Percentiles rank a stretch among this genome's conserved stretches.
Evolutionary conservation across 1,140 invertebrate genomes (phyloP).

Genomic region (Drosophila ohnishii): DNA sequence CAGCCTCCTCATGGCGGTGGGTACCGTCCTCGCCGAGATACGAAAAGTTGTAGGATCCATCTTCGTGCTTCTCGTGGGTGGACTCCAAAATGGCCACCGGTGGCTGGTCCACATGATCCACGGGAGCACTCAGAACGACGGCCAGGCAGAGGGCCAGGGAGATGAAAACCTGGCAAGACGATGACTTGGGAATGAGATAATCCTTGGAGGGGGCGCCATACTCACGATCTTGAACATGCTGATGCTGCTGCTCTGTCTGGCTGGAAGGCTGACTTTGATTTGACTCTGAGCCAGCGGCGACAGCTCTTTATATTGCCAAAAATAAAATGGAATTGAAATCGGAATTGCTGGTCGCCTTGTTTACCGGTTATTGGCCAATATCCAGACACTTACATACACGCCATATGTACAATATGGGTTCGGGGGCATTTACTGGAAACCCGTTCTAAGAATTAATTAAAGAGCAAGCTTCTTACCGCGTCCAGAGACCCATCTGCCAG

Average conservation of each 20-base stretch:
- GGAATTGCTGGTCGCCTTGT: slow-evolving; percentile 46
- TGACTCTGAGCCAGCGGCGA: slow-evolving; percentile 41
- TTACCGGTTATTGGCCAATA: slow-evolving; percentile 68
- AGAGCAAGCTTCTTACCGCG: slow-evolving; percentile 54
- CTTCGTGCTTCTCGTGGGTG: slow-evolving; percentile 55
- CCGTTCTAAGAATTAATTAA: slow-evolving; percentile 79
- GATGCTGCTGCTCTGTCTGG: slow-evolving; percentile 22
- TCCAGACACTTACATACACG: slow-evolving; percentile 28
- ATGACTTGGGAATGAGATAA: slow-evolving; percentile 16
- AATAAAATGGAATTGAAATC: slow-evolving; percentile 29
- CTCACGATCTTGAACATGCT: slow-evolving; percentile 70
- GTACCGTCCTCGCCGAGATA: slow-evolving; percentile 74
- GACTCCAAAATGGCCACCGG: slow-evolving; percentile 71
- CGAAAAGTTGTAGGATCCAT: slow-evolving; percentile 76
- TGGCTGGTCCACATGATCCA: slow-evolving; percentile 29
- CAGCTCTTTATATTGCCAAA: slow-evolving; percentile 64
- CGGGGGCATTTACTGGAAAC: slow-evolving; percentile 59
- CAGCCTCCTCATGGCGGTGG: slow-evolving; percentile 66
- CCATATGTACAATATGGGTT: slow-evolving; percentile 42
- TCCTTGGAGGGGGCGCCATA: slow-evolving; percentile 25
- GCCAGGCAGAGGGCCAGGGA: slow-evolving; percentile 43
- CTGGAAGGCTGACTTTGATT: slow-evolving; percentile 38
- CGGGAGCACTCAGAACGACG: slow-evolving; percentile 40
- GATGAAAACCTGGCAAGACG: slow-evolving; percentile 40
- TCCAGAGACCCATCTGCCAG: slow-evolving; percentile 30